A percentile compares a stretch with the other conserved stretches of the same genome.
Conservation (phyloP, 2,888 invertebrate genomes). For the Andrena camellia region DNA sequence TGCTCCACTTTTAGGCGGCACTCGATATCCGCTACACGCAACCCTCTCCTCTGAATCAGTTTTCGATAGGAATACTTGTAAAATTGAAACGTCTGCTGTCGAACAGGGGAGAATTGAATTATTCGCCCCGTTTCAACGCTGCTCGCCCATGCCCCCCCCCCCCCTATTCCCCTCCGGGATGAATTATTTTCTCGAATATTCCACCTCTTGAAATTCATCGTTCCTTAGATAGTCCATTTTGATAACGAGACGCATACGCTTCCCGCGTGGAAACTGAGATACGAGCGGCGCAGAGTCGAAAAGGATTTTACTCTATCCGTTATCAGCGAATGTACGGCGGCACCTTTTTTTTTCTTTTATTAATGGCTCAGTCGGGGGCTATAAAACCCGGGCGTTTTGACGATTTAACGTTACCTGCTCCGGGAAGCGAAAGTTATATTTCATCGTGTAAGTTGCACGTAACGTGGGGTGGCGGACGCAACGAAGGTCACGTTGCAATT, state of each 20-base stretch:
- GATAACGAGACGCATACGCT: slow-evolving; percentile 15
- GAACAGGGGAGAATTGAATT: neutral
- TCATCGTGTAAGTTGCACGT: slow-evolving; percentile 40
- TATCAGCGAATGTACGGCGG: slow-evolving; percentile 14
- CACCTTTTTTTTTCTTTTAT: slow-evolving; percentile 1
- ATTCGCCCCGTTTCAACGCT: slow-evolving; percentile 2
- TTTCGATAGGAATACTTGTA: neutral
- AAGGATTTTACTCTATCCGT: neutral
- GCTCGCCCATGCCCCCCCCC: no score
- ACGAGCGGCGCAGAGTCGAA: slow-evolving; percentile 1
- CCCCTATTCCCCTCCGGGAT: neutral
- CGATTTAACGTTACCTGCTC: slow-evolving; percentile 50
- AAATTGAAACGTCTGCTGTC: neutral
- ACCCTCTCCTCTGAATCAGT: neutral
- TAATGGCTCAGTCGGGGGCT: slow-evolving; percentile 25
- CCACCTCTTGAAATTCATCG: neutral
- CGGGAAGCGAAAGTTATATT: slow-evolving; percentile 43
- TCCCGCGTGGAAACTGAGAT: slow-evolving; percentile 7
- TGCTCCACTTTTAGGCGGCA: neutral
- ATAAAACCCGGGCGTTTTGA: slow-evolving; percentile 43
- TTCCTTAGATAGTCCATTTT: slow-evolving; percentile 13
- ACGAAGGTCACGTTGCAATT: slow-evolving; percentile 58
- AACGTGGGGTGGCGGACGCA: slow-evolving; percentile 12
- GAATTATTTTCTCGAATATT: neutral
- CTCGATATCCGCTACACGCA: neutral